These are phyloP conservation scores for Eira barbara DNA, from an alignment of 2,113 vertebrate genomes.

Conservation along the genomic window DNA sequence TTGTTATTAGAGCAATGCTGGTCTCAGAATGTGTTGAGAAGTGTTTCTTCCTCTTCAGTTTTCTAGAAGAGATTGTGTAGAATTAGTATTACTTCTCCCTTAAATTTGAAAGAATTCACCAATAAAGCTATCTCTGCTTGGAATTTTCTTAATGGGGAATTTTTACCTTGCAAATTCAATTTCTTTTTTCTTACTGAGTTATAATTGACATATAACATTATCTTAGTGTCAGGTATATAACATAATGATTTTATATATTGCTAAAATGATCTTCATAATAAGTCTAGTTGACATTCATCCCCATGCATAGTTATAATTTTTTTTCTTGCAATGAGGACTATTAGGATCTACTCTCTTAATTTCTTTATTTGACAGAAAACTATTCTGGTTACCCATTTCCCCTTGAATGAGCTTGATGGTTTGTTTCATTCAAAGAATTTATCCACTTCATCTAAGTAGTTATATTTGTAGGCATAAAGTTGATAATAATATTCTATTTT, in stretches of 20 bases:
- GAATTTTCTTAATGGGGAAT: not conserved
- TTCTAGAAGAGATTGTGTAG: not conserved
- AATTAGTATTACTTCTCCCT: not conserved
- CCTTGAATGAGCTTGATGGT: not conserved
- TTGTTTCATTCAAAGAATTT: not conserved
- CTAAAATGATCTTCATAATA: not conserved
- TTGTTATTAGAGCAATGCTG: not conserved
- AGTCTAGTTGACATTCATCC: not conserved
- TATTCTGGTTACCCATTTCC: not conserved
- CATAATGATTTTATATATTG: not conserved
- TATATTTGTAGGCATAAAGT: not conserved
- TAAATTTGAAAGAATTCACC: not conserved
- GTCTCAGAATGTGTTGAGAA: not conserved
- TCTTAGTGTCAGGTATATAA: not conserved
- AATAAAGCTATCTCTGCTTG: not conserved
- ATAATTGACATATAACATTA: not conserved
- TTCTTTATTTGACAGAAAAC: not conserved
- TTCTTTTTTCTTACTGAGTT: not conserved
- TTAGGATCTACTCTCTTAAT: not conserved
- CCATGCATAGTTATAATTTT: not conserved
- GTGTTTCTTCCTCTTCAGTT: not conserved
- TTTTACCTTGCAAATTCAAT: not conserved
- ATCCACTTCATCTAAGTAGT: not conserved
- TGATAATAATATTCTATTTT: not conserved
- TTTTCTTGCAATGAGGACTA: not conserved